A percentile compares a stretch with the other conserved stretches of the same genome.
These are phyloP conservation scores for Agelaius tricolor DNA, from an alignment of 2,113 vertebrate genomes.

Conservation along the genomic window DNA sequence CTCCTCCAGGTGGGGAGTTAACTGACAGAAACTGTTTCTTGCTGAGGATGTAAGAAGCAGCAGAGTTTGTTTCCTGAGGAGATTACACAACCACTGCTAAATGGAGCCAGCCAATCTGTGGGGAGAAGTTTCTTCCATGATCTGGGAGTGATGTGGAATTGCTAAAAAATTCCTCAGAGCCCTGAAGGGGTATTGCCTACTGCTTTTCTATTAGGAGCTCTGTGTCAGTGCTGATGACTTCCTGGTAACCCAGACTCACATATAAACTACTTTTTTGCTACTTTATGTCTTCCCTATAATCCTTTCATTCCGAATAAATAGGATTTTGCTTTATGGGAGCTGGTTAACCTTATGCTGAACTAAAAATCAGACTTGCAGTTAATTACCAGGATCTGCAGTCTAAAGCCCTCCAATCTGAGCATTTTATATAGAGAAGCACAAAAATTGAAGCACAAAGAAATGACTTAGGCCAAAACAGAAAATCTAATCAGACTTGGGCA, in stretches of 20 bases:
- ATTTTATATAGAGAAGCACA: slow-evolving; percentile 20
- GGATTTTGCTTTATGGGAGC: slow-evolving; percentile 55
- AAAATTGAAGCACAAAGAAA: slow-evolving; percentile 55
- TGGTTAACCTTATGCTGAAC: slow-evolving; percentile 59
- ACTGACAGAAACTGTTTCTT: background rate
- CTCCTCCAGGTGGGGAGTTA: background rate
- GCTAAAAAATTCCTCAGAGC: background rate
- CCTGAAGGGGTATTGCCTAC: background rate
- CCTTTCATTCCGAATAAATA: slow-evolving; percentile 46
- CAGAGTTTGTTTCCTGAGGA: background rate
- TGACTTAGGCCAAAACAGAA: slow-evolving; percentile 34
- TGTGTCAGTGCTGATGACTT: background rate
- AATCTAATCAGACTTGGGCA: slow-evolving; percentile 56
- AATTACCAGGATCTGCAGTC: slow-evolving; percentile 55
- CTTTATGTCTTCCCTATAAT: slow-evolving; percentile 34
- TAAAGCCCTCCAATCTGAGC: slow-evolving; percentile 33
- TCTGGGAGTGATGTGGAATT: background rate
- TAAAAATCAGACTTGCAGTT: slow-evolving; percentile 63
- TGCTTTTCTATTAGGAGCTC: background rate
- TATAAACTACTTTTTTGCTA: slow-evolving; percentile 5
- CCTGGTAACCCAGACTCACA: background rate
- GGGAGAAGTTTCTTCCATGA: background rate
- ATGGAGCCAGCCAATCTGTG: background rate
- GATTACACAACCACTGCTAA: background rate
- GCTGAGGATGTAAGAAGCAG: background rate